A percentile compares a stretch with the other conserved stretches of the same genome.
These are phyloP conservation scores for Sciurus carolinensis DNA, from an alignment of 2,797 vertebrate genomes.

Conservation along the genomic window DNA sequence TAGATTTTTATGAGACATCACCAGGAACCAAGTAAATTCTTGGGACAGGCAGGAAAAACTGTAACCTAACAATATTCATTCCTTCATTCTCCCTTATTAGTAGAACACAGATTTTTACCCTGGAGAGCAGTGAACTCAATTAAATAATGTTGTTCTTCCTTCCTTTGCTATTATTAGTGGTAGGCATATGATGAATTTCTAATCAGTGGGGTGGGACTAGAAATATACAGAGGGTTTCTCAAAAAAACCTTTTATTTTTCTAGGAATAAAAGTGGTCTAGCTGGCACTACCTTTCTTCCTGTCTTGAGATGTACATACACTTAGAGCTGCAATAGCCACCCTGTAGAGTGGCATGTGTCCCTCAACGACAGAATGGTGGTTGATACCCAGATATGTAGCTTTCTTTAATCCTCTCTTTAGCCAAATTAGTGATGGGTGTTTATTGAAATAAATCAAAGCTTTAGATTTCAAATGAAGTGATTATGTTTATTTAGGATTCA, in stretches of 20 bases:
- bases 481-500: background rate
- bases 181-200: background rate
- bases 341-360: background rate
- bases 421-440: background rate
- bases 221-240: background rate
- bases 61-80: background rate
- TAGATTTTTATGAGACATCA: background rate
- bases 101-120: background rate
- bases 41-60: background rate
- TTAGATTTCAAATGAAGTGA: background rate
- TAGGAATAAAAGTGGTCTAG: background rate
- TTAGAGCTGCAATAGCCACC: background rate
- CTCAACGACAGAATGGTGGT: background rate
- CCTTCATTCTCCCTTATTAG: background rate
- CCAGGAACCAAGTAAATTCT: background rate
- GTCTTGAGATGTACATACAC: background rate
- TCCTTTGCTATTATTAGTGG: background rate
- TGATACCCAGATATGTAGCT: background rate
- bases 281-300: background rate
- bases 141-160: background rate
- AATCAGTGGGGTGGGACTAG: background rate
- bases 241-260: background rate
- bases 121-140: background rate
- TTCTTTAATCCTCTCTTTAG: background rate
- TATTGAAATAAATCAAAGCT: background rate